phyloP scores from a whole-genome alignment of 1,140 invertebrate genomes.

The Drosophila punjabiensis region DNA sequence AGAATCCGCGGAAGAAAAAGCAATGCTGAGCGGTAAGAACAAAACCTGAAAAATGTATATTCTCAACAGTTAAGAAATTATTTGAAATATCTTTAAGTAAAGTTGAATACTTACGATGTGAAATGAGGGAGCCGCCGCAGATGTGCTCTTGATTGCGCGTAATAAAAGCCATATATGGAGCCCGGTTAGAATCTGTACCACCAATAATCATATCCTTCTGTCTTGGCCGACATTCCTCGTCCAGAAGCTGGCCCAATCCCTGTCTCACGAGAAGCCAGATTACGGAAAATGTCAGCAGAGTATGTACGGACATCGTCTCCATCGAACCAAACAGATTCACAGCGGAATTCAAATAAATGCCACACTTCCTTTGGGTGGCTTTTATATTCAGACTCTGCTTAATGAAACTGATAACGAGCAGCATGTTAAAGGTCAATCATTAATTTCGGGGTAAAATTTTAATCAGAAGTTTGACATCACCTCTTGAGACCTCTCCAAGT shows the following conservation, averaged over 20 bases:
- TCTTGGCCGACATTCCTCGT: neutral
- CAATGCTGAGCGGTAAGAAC: slow-evolving; percentile 2
- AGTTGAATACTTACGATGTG: neutral
- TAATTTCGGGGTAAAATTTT: neutral
- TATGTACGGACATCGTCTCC: neutral
- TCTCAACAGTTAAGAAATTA: neutral
- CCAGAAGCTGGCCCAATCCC: neutral
- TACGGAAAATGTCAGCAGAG: neutral
- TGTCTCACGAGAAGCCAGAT: neutral
- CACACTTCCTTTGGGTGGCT: neutral
- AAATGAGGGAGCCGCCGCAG: neutral
- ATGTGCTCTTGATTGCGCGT: neutral
- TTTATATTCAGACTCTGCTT: neutral
- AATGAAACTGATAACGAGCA: neutral
- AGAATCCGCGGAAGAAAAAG: neutral
- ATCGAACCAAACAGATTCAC: neutral
- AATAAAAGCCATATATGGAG: neutral
- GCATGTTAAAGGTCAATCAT: neutral
- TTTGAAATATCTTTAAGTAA: neutral
- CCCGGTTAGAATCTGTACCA: neutral
- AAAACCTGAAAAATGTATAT: neutral
- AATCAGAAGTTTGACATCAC: neutral
- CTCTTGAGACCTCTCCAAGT: too few species aligned
- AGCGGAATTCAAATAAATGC: neutral
- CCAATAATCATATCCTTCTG: neutral